Evolutionary conservation across 1,140 invertebrate genomes (phyloP).

Genomic region (Leguminivora glycinivorella): DNA sequence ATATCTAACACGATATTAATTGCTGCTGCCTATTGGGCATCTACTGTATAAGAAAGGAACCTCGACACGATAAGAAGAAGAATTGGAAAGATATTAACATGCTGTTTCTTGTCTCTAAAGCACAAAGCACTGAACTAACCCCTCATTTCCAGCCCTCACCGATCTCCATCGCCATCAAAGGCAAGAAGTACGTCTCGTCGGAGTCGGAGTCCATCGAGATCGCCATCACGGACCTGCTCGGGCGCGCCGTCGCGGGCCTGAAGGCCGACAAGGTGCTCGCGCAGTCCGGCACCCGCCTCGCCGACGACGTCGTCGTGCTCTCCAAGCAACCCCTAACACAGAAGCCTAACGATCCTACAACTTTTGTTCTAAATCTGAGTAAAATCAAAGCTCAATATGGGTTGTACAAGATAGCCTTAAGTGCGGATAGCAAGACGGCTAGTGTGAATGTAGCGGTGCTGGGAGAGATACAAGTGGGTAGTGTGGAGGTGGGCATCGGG

Average conservation of each 20-base stretch:
- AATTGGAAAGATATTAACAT: too few species aligned
- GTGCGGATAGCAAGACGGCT: slow-evolving; percentile 84
- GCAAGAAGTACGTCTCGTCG: slow-evolving; percentile 85
- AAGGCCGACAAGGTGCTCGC: slow-evolving; percentile 84
- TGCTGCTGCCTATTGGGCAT: too few species aligned
- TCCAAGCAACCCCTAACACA: slow-evolving; percentile 80
- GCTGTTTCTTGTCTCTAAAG: too few species aligned
- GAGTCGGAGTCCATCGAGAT: slow-evolving; percentile 87
- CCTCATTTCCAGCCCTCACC: slow-evolving; percentile 80
- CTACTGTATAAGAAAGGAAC: too few species aligned
- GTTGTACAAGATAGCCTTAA: slow-evolving; percentile 90
- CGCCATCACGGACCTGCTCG: slow-evolving; percentile 91
- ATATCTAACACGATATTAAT: too few species aligned
- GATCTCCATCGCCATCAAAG: slow-evolving; percentile 88
- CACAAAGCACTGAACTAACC: too few species aligned
- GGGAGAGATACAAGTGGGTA: slow-evolving; percentile 86
- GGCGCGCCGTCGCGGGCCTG: slow-evolving; percentile 82
- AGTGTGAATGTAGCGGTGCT: slow-evolving; percentile 86
- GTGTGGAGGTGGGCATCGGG: slow-evolving; percentile 92
- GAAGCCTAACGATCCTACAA: slow-evolving; percentile 80
- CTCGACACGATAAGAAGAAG: too few species aligned
- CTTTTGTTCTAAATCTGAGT: slow-evolving; percentile 90
- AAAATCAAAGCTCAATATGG: slow-evolving; percentile 89
- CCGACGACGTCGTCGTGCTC: slow-evolving; percentile 88
- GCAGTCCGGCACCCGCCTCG: slow-evolving; percentile 86